These are phyloP conservation scores for Drosophila algonquin DNA, from an alignment of 2,888 invertebrate species.

Conservation along the genomic window DNA sequence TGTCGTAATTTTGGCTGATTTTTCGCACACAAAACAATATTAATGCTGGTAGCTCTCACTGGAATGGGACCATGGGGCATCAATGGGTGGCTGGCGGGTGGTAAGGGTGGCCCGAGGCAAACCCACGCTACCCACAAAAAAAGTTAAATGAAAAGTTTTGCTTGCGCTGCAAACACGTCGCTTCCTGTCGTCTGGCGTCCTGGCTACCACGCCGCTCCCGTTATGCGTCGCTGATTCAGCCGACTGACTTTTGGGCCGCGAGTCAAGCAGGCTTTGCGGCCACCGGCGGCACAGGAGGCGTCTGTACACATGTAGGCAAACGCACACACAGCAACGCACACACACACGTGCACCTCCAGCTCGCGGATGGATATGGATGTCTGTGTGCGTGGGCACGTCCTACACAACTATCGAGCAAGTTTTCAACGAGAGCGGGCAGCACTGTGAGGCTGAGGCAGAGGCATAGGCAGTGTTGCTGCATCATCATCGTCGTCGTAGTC, in stretches of 20 bases:
- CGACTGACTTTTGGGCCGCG: slow-evolving; percentile 77
- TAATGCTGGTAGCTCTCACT: slow-evolving; percentile 75
- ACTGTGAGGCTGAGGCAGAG: slow-evolving; percentile 3
- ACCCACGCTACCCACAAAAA: slow-evolving; percentile 34
- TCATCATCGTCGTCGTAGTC: background rate
- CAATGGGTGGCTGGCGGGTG: slow-evolving; percentile 7
- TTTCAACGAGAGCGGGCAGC: slow-evolving; percentile 59
- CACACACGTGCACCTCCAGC: slow-evolving; percentile 1
- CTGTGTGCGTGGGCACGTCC: slow-evolving; percentile 17
- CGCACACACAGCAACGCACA: slow-evolving; percentile 21
- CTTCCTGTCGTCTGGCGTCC: slow-evolving; percentile 72
- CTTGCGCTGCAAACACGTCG: slow-evolving; percentile 80
- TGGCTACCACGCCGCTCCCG: slow-evolving; percentile 35
- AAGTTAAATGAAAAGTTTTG: slow-evolving; percentile 81
- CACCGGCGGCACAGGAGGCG: slow-evolving; percentile 41
- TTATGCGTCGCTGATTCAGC: slow-evolving; percentile 77
- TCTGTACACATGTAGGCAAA: slow-evolving; percentile 65
- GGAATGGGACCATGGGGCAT: slow-evolving; percentile 18
- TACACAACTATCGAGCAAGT: slow-evolving; percentile 69
- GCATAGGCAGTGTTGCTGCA: slow-evolving; percentile 32
- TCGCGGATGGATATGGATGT: slow-evolving; percentile 27
- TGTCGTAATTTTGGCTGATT: slow-evolving; percentile 81
- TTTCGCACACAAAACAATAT: slow-evolving; percentile 81
- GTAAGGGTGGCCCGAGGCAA: slow-evolving; percentile 26
- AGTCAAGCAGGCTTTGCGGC: slow-evolving; percentile 57